Conservation (phyloP, 1,140 invertebrate genomes). For the Coboldia fuscipes region DNA sequence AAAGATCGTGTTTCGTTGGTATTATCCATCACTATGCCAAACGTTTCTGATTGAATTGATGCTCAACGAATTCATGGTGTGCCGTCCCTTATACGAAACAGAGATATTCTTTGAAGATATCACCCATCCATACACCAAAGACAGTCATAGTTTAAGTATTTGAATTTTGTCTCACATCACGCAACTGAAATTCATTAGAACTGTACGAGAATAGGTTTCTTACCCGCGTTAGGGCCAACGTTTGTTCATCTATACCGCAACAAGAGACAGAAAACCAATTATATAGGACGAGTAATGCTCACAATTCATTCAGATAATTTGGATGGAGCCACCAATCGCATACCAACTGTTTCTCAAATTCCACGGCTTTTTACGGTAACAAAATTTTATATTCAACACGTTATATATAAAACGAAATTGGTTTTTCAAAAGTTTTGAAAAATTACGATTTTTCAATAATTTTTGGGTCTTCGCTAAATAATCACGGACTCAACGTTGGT, state of each 20-base stretch:
- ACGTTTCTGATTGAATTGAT: conserved; percentile 21
- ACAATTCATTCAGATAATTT: conserved; percentile 28
- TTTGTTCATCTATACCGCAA: conserved; percentile 46
- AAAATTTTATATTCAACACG: too few relatives aligned
- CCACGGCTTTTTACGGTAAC: too few relatives aligned
- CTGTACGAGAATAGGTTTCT: too few relatives aligned
- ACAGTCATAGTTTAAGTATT: conserved; percentile 15
- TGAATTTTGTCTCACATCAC: conserved; percentile 21
- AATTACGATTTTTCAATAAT: too few relatives aligned
- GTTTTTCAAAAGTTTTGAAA: too few relatives aligned
- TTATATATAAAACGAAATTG: too few relatives aligned
- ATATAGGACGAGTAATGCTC: conserved; percentile 29
- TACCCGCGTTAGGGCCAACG: conserved; percentile 53
- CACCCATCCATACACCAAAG: conserved; percentile 8
- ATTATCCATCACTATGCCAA: conserved; percentile 25
- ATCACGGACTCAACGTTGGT: too few relatives aligned
- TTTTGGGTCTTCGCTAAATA: too few relatives aligned
- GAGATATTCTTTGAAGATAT: conserved; percentile 22
- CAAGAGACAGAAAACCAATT: conserved; percentile 27
- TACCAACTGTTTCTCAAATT: too few relatives aligned
- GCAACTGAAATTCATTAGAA: too few relatives aligned
- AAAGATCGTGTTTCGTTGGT: conserved; percentile 21
- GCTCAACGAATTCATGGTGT: conserved; percentile 10
- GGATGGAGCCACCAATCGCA: too few relatives aligned
- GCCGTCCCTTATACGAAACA: conserved; percentile 13